phyloP scores from a whole-genome alignment of 92 coral and sea anemone species.

The Ricordea florida region DNA sequence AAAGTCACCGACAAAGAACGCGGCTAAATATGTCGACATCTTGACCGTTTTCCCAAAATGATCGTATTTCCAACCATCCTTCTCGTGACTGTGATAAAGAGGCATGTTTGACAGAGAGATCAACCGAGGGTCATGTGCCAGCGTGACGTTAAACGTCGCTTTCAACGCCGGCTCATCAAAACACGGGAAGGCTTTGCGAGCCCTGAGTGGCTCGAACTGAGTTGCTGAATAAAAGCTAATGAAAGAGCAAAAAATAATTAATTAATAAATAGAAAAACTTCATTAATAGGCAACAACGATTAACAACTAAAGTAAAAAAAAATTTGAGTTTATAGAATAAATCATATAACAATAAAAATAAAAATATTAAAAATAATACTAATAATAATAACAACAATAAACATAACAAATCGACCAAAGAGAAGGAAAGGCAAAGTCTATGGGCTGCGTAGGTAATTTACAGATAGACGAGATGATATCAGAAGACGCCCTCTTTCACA shows the following conservation, averaged over 20 bases:
- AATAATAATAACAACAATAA: not conserved
- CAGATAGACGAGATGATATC: not conserved
- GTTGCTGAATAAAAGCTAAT: conserved; percentile 61
- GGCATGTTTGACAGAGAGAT: conserved; percentile 90
- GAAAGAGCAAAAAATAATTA: not conserved
- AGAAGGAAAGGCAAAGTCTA: not conserved
- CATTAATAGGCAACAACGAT: not conserved
- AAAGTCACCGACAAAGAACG: conserved; percentile 75
- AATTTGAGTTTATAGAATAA: no score
- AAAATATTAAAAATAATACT: not conserved
- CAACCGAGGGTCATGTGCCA: conserved; percentile 67
- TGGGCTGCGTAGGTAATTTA: conserved; percentile 5
- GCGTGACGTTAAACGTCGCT: conserved; percentile 81
- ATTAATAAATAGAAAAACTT: not conserved
- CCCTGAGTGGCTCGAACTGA: conserved; percentile 76
- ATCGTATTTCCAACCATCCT: conserved; percentile 49
- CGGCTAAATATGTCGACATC: conserved; percentile 80
- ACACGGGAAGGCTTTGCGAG: conserved; percentile 89
- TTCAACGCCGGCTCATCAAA: conserved; percentile 95
- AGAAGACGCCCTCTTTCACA: conserved; percentile 9
- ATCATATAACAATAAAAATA: conserved; percentile 8
- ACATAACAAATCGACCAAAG: conserved; percentile 8
- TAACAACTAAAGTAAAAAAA: no score
- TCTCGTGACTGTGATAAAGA: conserved; percentile 12
- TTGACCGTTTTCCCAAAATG: conserved; percentile 47